A percentile compares a stretch with the other conserved stretches of the same genome.
Evolutionary conservation across 2,113 vertebrate species (phyloP).

Genomic region (Trematocara marginatum): DNA sequence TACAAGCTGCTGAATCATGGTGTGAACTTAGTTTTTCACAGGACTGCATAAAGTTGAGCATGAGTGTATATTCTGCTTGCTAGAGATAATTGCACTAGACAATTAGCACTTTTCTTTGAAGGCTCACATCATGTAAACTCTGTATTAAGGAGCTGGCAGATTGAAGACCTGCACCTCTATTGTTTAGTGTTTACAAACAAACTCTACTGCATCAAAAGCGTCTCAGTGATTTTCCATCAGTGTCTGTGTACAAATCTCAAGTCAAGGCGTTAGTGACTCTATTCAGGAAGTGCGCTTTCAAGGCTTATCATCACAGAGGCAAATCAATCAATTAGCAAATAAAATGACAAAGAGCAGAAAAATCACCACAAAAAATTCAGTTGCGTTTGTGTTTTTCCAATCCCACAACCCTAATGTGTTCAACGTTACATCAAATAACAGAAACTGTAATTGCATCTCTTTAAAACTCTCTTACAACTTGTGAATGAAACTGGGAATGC

Average conservation of each 20-base stretch:
- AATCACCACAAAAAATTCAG: neutral
- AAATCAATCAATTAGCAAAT: neutral
- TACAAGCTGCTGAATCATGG: neutral
- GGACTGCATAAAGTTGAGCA: neutral
- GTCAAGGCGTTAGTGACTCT: neutral
- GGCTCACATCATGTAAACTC: neutral
- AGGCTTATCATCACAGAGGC: neutral
- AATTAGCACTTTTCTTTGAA: neutral
- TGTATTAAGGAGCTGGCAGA: neutral
- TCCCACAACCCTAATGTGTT: neutral
- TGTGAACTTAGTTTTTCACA: neutral
- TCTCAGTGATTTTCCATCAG: neutral
- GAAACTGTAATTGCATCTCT: neutral
- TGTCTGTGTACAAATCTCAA: neutral
- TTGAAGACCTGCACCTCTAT: neutral
- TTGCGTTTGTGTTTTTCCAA: neutral
- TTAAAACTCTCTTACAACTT: neutral
- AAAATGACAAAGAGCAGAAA: neutral
- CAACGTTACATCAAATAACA: neutral
- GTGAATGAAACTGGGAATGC: neutral
- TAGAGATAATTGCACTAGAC: neutral
- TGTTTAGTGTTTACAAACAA: neutral
- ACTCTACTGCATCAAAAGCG: neutral
- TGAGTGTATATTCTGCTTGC: neutral
- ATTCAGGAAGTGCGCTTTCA: neutral